phyloP scores from a whole-genome alignment of 2,888 invertebrate genomes.

The Teinopalpus imperialis region DNA sequence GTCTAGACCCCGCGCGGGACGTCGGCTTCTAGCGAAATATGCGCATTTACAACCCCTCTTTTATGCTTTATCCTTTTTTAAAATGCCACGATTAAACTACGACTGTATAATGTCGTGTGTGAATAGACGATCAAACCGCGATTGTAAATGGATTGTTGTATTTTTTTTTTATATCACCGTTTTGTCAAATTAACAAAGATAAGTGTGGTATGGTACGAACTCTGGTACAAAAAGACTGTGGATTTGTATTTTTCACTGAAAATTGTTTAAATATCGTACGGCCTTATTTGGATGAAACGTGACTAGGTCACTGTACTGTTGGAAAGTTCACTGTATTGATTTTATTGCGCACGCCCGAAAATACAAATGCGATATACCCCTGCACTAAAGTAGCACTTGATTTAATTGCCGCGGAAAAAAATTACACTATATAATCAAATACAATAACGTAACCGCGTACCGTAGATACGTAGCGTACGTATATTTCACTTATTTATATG shows the following conservation, averaged over 20 bases:
- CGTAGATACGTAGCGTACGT: no score
- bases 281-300: slow-evolving; percentile 61
- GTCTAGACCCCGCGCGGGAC: slow-evolving; percentile 54
- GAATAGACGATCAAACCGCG: slow-evolving; percentile 13
- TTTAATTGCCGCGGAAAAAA: slow-evolving; percentile 38
- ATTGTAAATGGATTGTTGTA: neutral
- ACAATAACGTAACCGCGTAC: no score
- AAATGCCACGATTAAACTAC: slow-evolving; percentile 63
- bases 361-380: slow-evolving; percentile 67
- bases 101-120: slow-evolving; percentile 5
- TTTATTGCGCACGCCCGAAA: slow-evolving; percentile 79
- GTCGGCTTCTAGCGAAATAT: slow-evolving; percentile 67
- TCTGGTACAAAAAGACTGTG: no score
- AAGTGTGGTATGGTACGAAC: slow-evolving; percentile 33
- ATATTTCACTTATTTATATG: no score
- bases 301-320: slow-evolving; percentile 77
- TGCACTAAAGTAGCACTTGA: slow-evolving; percentile 50
- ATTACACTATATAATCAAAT: neutral
- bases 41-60: slow-evolving; percentile 75
- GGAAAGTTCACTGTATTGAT: slow-evolving; percentile 80
- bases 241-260: slow-evolving; percentile 47
- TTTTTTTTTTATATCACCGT: neutral
- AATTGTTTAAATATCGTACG: slow-evolving; percentile 64
- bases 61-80: slow-evolving; percentile 70
- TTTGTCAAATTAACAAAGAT: slow-evolving; percentile 32